Base-by-base conservation (phyloP, 2,888 invertebrate genomes). In the Lomographa bimaculata region DNA sequence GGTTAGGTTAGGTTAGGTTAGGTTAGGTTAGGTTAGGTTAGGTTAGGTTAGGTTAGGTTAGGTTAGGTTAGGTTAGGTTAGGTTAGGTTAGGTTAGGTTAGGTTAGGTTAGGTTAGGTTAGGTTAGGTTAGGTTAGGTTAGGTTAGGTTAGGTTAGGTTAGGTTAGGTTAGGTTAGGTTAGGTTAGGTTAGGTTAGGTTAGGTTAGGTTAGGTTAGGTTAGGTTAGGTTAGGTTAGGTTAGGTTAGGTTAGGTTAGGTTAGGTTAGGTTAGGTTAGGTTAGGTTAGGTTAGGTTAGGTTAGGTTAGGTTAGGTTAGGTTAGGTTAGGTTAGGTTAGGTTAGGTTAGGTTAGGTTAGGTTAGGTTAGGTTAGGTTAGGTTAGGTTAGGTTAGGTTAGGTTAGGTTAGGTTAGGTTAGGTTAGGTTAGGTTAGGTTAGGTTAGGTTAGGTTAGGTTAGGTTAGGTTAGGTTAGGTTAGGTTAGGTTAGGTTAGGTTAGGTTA, bases 151-250 rank as follows among this genome's bases (percentile, higher is more conserved):
- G 49, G 41, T 43, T 46, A 48, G 54, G 48, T 48, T 52, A 52
- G 51, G 54, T 50, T 51, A 49, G 40, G 49, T 49, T 49, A 49
- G 49, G 49, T 48, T 49, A 49, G 49, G 50, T 52, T 52, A 49
- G 48, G 47, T 48, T 51, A 48, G 47, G 47, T 51, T 48, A 51
- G 48, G 52, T 47, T 50, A 47, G 46, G 46, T 50, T 50, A 42
- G 49, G 45, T 45, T 50, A 46, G 46, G 46, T 46, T 46, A 46
- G 42, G 40, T 42, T 42, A 36, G 46, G 39, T 45, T 40, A 40
- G 45, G 39, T 45, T 40, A 40, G 45, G 39, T 45, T 40, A 40
- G 47, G 43, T 48, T 43, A 40, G 45, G 39, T 45, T 40, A 40
- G 45, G 39, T 45, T 40, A 40, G 45, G 39, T 45, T 40, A 40